phyloP scores from a whole-genome alignment of 1,140 invertebrate genomes.

The Trichogramma pretiosum region DNA sequence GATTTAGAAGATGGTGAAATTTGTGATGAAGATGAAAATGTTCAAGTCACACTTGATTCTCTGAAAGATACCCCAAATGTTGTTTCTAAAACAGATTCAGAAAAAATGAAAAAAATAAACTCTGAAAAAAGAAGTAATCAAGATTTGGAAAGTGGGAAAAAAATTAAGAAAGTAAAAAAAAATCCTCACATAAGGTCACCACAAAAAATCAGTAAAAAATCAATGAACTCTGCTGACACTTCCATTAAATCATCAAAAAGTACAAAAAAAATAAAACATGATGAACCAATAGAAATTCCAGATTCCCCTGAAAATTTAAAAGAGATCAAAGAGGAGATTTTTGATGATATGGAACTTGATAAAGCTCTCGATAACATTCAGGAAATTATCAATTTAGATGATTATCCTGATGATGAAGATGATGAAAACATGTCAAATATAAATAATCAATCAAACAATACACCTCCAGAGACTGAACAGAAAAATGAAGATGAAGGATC shows the following conservation, averaged over 20 bases:
- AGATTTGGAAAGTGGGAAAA: background rate
- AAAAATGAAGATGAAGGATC: background rate
- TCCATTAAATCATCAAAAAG: too few relatives aligned
- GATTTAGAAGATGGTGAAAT: slow-evolving; percentile 17
- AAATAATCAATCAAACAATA: too few relatives aligned
- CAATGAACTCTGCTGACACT: too few relatives aligned
- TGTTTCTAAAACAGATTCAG: background rate
- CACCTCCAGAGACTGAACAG: slow-evolving; percentile 10
- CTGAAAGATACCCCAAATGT: too few relatives aligned
- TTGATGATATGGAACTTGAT: slow-evolving; percentile 17
- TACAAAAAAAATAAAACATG: background rate
- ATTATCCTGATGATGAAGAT: slow-evolving; percentile 42
- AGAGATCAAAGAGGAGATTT: slow-evolving; percentile 1
- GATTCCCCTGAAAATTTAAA: slow-evolving; percentile 8
- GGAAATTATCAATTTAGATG: slow-evolving; percentile 43
- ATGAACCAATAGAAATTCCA: slow-evolving; percentile 9
- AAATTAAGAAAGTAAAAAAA: background rate
- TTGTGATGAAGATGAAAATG: slow-evolving; percentile 14
- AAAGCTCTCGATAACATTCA: slow-evolving; percentile 28
- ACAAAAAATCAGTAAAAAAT: too few relatives aligned
- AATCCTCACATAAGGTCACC: background rate
- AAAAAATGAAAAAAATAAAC: background rate
- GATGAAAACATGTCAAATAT: too few relatives aligned
- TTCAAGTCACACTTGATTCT: slow-evolving; percentile 1
- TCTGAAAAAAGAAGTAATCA: too few relatives aligned